Evolutionary conservation across 2,113 vertebrate genomes (phyloP).

Genomic region (Tragelaphus strepsiceros): DNA sequence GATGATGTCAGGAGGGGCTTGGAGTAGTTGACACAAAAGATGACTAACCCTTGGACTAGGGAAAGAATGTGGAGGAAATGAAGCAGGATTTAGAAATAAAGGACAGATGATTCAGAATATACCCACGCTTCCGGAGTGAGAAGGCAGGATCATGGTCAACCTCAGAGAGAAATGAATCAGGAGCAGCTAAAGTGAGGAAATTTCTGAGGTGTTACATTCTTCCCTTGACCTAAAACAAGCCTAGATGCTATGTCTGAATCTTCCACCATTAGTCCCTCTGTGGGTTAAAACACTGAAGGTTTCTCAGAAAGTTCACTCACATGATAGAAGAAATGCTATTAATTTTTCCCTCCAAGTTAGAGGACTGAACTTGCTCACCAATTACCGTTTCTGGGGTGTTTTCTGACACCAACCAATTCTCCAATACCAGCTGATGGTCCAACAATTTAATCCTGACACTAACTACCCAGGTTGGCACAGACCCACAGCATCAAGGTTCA

Average conservation of each 20-base stretch:
- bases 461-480: neutral
- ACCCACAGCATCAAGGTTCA: neutral
- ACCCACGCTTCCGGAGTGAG: neutral
- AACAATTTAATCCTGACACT: neutral
- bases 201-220: neutral
- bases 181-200: neutral
- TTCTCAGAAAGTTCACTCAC: neutral
- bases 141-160: neutral
- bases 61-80: neutral
- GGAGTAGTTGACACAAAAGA: neutral
- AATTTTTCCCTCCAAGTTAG: neutral
- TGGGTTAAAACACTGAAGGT: neutral
- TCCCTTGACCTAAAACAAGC: neutral
- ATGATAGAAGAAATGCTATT: neutral
- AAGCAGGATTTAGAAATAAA: neutral
- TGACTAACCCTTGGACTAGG: constrained; percentile 24
- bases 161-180: neutral
- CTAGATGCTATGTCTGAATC: neutral
- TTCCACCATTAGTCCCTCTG: neutral
- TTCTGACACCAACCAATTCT: constrained; percentile 32
- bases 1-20: neutral
- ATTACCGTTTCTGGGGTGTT: constrained; percentile 24
- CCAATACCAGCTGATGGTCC: neutral
- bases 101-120: constrained; percentile 29
- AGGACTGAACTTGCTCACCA: neutral